phyloP scores from a whole-genome alignment of 2,888 invertebrate species.

The Cheilosia soror region DNA sequence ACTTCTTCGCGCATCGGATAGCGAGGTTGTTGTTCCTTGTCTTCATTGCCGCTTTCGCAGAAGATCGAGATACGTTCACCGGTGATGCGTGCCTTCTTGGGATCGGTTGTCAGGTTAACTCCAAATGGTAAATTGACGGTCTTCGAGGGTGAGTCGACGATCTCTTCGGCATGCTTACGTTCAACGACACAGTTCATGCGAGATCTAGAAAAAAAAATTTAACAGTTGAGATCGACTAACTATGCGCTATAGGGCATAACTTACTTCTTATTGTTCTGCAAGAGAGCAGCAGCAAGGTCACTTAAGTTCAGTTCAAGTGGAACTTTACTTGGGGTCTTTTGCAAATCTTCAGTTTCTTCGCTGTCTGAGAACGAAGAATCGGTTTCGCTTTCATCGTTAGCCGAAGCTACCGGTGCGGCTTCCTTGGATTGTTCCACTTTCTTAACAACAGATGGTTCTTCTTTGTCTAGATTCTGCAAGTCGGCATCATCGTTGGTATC shows the following conservation, averaged over 20 bases:
- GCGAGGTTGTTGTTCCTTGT: slow-evolving; percentile 74
- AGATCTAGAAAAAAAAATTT: slow-evolving; percentile 84
- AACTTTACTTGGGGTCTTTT: slow-evolving; percentile 87
- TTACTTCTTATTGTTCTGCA: slow-evolving; percentile 89
- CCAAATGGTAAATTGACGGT: slow-evolving; percentile 87
- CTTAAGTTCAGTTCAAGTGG: slow-evolving; percentile 93
- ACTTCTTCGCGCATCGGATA: slow-evolving; percentile 79
- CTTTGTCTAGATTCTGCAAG: slow-evolving; percentile 81
- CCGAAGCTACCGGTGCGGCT: slow-evolving; percentile 71
- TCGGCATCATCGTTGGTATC: slow-evolving; percentile 81
- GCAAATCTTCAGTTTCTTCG: slow-evolving; percentile 86
- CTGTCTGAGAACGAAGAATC: slow-evolving; percentile 86
- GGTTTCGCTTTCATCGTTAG: slow-evolving; percentile 77
- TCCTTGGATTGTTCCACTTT: slow-evolving; percentile 77
- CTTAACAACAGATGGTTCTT: slow-evolving; percentile 78
- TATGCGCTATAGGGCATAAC: background rate
- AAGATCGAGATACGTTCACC: slow-evolving; percentile 95
- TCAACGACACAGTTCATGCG: slow-evolving; percentile 96
- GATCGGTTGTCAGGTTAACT: slow-evolving; percentile 88
- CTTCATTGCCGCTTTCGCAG: slow-evolving; percentile 90
- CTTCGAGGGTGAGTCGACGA: slow-evolving; percentile 90
- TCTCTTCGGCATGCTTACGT: slow-evolving; percentile 92
- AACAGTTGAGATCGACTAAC: background rate
- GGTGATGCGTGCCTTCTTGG: slow-evolving; percentile 89
- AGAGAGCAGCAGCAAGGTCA: slow-evolving; percentile 90